Conservation (phyloP, 2,797 vertebrate genomes). For the Scyliorhinus canicula region DNA sequence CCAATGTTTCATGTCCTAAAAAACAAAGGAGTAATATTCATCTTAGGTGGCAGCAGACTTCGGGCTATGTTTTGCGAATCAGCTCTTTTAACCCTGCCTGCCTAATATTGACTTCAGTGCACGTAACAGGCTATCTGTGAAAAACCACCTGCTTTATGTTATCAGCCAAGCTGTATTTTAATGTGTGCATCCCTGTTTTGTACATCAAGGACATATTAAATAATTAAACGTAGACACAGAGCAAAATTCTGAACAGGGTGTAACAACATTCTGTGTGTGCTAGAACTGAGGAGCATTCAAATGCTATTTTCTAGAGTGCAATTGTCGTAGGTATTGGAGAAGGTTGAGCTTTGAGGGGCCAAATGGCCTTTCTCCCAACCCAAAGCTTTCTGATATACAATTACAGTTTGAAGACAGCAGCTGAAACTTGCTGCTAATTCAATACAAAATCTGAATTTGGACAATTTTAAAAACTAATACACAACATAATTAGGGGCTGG, state of each 20-base stretch:
- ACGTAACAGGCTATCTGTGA: neutral
- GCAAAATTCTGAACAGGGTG: neutral
- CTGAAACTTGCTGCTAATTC: neutral
- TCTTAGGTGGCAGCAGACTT: neutral
- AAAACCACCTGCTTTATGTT: neutral
- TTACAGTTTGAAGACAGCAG: neutral
- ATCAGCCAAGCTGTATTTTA: neutral
- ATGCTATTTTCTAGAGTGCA: neutral
- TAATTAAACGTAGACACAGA: neutral
- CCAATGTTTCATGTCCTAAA: neutral
- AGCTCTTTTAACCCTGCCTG: too few relatives aligned
- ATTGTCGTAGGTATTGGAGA: neutral
- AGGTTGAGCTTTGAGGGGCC: neutral
- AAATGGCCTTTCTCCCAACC: neutral
- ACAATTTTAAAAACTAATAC: neutral
- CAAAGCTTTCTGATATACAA: neutral
- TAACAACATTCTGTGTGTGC: neutral
- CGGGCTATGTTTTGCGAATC: neutral
- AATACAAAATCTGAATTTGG: neutral
- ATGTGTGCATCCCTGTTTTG: neutral
- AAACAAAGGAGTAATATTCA: too few relatives aligned
- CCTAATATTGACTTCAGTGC: neutral
- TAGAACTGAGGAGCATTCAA: neutral
- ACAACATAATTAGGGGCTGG: too few relatives aligned
- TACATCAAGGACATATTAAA: neutral